Conservation (phyloP, 2,113 vertebrate genomes). For the Epinephelus moara region DNA sequence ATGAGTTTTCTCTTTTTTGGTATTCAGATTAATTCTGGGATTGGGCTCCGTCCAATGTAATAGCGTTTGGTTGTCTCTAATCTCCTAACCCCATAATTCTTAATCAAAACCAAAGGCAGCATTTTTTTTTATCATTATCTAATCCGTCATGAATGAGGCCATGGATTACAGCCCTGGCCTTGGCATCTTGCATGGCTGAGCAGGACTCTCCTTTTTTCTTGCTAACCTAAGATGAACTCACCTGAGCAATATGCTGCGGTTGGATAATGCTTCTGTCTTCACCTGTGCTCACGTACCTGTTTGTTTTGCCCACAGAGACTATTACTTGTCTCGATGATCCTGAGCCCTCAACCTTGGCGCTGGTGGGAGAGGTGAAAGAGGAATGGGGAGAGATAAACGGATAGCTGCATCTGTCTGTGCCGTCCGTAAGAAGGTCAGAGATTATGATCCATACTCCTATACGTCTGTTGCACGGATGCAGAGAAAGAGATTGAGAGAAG, state of each 20-base stretch:
- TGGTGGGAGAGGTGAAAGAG: slow-evolving; percentile 22
- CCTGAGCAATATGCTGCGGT: slow-evolving; percentile 43
- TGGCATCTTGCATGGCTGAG: slow-evolving; percentile 49
- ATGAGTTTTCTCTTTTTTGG: slow-evolving; percentile 78
- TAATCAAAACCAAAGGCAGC: slow-evolving; percentile 81
- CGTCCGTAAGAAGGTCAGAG: slow-evolving; percentile 31
- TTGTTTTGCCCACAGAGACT: not conserved
- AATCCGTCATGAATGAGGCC: slow-evolving; percentile 81
- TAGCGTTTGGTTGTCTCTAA: slow-evolving; percentile 78
- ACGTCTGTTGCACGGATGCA: slow-evolving; percentile 10
- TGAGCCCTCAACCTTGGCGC: not conserved
- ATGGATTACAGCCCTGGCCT: slow-evolving; percentile 74
- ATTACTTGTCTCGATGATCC: not conserved
- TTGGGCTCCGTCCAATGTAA: slow-evolving; percentile 78
- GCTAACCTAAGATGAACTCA: slow-evolving; percentile 30
- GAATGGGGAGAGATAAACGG: slow-evolving; percentile 14
- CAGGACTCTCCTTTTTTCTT: slow-evolving; percentile 5
- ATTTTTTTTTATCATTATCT: slow-evolving; percentile 75
- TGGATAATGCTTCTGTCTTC: slow-evolving; percentile 1
- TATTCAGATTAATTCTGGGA: slow-evolving; percentile 86
- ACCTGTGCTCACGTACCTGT: slow-evolving; percentile 5
- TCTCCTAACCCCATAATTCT: slow-evolving; percentile 83
- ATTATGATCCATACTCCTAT: slow-evolving; percentile 28
- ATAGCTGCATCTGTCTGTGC: slow-evolving; percentile 39
- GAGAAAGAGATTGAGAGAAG: slow-evolving; percentile 13